Base-by-base conservation (phyloP, 1,140 invertebrate genomes). In the Calephelis nemesis region DNA sequence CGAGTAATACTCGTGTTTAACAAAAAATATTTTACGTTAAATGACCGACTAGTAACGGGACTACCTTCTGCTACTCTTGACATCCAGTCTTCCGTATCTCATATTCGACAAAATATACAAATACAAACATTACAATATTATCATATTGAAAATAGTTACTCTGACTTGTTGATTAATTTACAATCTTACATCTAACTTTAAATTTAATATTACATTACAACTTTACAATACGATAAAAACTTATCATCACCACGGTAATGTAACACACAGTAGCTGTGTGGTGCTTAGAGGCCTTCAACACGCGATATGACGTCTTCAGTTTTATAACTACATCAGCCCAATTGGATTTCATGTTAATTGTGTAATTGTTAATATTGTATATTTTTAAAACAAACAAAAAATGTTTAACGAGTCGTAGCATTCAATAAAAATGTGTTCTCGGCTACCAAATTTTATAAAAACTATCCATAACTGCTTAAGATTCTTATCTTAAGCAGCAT, bases 111-210 rank as follows among this genome's bases (percentile, higher is more conserved):
- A 50, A 65, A 66, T 66, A 54, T 66, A 67, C 65, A 67, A 64
- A 64, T 67, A 67, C 65, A 45, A 66, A 52, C 50, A 60, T 47
- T 60, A 47, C 19, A 47, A 47, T 67, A 67, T 30, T 30, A 30
- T 45, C 42, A 45, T 30, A 58, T 67, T 68, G 19, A 74, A 74
- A 74, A 74, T 74, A 74, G 66, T 68, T 47, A 68, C 72, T 71
- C 69, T 74, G 65, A 45, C 19, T 67, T 54, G 45, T 47, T 62
- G 54, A 63, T 19, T 58, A 58, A 66, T 66, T 45, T 58, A 54
- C 49, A 54, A 42, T 45, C 50, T 66, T 66, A 66, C 65, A 58
- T n/a, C 40, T 58, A 52, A 12, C 10, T 45, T 63, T 30, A 30
- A 47, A 63, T 63, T 15, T 30, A 30, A 30, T 30, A 10, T 58